Evolutionary conservation across 1,140 invertebrate genomes (phyloP).

Genomic region (Drosophila orena): DNA sequence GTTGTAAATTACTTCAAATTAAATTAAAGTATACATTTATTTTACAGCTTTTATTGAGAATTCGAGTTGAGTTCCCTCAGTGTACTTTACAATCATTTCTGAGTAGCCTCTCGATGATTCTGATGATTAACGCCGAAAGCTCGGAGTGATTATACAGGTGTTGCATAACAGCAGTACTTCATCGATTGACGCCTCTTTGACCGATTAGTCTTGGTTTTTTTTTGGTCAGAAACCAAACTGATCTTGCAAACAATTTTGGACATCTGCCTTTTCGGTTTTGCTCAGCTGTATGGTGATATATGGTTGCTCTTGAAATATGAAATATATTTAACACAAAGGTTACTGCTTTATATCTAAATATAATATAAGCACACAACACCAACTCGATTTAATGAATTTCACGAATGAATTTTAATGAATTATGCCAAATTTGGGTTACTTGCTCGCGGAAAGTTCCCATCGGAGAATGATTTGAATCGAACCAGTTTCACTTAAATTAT

Average conservation of each 20-base stretch:
- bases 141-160: conserved; percentile 6
- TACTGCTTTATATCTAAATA: no score
- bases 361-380: no score
- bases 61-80: background rate
- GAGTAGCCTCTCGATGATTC: background rate
- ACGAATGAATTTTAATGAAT: background rate
- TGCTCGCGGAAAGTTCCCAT: conserved; percentile 9
- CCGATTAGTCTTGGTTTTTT: conserved; percentile 2
- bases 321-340: no score
- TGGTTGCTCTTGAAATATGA: background rate
- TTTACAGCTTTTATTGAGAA: no score
- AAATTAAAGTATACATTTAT: background rate
- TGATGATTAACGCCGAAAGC: conserved; percentile 11
- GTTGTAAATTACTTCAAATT: no score
- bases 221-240: background rate
- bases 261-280: conserved; percentile 1
- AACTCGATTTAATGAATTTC: no score
- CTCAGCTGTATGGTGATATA: no score
- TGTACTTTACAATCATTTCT: conserved; percentile 2
- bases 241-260: background rate
- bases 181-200: background rate
- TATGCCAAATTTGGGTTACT: background rate
- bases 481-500: conserved; percentile 30
- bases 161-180: conserved; percentile 9
- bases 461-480: conserved; percentile 1